Evolutionary conservation across 2,113 vertebrate genomes (phyloP).

Genomic region (Strix uralensis): DNA sequence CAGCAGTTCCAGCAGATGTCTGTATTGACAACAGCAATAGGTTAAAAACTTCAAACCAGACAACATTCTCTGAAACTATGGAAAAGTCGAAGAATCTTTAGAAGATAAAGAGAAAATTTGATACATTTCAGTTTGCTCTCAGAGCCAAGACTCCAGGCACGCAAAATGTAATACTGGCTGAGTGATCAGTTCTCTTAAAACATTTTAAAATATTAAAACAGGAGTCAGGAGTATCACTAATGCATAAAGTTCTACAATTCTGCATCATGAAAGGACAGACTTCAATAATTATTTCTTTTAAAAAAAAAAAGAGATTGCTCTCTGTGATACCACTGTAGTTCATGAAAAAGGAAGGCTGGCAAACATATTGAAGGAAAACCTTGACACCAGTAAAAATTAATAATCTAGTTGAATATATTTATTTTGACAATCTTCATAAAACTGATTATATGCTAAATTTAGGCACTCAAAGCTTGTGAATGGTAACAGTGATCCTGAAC

Average conservation of each 20-base stretch:
- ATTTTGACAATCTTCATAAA: neutral
- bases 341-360: neutral
- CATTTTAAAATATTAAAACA: neutral
- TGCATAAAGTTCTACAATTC: neutral
- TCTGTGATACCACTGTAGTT: neutral
- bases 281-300: neutral
- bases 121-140: neutral
- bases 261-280: neutral
- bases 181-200: neutral
- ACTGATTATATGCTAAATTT: neutral
- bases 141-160: neutral
- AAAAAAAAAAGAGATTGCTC: neutral
- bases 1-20: slow-evolving; percentile 90
- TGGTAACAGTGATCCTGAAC: neutral
- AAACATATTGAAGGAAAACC: neutral
- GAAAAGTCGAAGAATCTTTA: neutral
- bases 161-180: neutral
- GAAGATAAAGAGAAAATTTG: neutral
- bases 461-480: neutral
- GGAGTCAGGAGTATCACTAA: neutral
- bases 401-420: neutral
- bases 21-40: slow-evolving; percentile 55
- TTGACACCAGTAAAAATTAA: neutral
- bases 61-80: neutral
- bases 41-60: neutral